phyloP scores from a whole-genome alignment of 1,140 invertebrate species.

The Lepidurus packardi region DNA sequence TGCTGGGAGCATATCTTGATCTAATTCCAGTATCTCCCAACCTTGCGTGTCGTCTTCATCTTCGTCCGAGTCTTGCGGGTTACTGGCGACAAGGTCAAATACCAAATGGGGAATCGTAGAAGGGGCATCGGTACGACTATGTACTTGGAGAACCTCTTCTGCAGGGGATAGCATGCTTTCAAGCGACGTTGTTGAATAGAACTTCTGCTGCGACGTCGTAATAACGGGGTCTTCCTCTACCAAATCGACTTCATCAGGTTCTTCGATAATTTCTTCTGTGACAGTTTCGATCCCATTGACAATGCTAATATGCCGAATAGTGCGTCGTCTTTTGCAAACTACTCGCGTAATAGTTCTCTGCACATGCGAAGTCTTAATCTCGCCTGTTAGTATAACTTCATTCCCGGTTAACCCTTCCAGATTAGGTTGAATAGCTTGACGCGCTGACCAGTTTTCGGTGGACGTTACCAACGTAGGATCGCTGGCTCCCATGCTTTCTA shows the following conservation, averaged over 20 bases:
- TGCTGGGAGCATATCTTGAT: background rate
- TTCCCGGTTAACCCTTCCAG: background rate
- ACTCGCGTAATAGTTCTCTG: constrained; percentile 46
- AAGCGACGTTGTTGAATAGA: constrained; percentile 26
- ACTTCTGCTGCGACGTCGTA: constrained; percentile 29
- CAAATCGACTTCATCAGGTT: constrained; percentile 68
- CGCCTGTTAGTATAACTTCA: background rate
- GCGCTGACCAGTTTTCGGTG: no score
- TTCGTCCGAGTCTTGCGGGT: background rate
- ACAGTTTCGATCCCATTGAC: constrained; percentile 75
- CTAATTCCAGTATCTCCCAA: constrained; percentile 17
- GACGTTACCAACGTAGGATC: no score
- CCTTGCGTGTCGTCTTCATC: background rate
- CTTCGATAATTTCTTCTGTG: constrained; percentile 72
- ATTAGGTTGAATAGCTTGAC: background rate
- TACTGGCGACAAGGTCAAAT: background rate
- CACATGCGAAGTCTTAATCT: background rate
- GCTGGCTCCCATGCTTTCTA: no score
- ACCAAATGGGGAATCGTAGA: background rate
- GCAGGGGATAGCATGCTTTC: background rate
- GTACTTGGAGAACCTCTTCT: background rate
- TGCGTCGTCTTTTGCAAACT: constrained; percentile 61
- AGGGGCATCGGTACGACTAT: background rate
- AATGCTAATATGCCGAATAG: constrained; percentile 65
- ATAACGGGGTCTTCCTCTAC: constrained; percentile 33